phyloP scores from a whole-genome alignment of 2,888 invertebrate species.

The Lithosia quadra region DNA sequence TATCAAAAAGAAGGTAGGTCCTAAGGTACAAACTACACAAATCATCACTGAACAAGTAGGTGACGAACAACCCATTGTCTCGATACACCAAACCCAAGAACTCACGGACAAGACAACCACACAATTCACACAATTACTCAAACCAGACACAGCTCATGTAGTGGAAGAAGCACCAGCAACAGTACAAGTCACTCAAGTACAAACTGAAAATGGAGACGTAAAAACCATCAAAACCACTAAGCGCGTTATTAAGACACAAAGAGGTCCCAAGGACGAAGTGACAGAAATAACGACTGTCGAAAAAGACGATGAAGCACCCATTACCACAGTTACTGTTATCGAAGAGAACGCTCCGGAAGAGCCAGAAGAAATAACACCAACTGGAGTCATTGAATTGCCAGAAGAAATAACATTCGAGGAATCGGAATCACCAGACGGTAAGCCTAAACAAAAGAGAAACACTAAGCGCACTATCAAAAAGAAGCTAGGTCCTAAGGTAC shows the following conservation, averaged over 20 bases:
- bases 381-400: conserved; percentile 24
- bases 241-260: conserved; percentile 49
- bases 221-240: conserved; percentile 26
- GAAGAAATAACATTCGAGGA: conserved; percentile 27
- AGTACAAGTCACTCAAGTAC: background rate
- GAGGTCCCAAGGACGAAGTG: conserved; percentile 44
- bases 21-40: background rate
- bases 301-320: conserved; percentile 47
- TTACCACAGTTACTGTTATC: conserved; percentile 32
- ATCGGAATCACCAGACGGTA: conserved; percentile 33
- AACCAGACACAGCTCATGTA: background rate
- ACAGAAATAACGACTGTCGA: conserved; percentile 44
- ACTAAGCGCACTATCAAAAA: conserved; percentile 52
- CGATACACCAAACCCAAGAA: background rate
- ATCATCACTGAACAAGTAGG: background rate
- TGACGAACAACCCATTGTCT: background rate
- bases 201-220: conserved; percentile 19
- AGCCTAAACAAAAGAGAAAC: conserved; percentile 53
- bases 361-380: background rate
- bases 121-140: conserved; percentile 13
- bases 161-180: background rate
- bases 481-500: conserved; percentile 45
- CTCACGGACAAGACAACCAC: conserved; percentile 1
- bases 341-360: conserved; percentile 22
- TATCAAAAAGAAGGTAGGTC: conserved; percentile 8